Base-by-base conservation (phyloP, 1,140 invertebrate species). In the Pissodes strobi region DNA sequence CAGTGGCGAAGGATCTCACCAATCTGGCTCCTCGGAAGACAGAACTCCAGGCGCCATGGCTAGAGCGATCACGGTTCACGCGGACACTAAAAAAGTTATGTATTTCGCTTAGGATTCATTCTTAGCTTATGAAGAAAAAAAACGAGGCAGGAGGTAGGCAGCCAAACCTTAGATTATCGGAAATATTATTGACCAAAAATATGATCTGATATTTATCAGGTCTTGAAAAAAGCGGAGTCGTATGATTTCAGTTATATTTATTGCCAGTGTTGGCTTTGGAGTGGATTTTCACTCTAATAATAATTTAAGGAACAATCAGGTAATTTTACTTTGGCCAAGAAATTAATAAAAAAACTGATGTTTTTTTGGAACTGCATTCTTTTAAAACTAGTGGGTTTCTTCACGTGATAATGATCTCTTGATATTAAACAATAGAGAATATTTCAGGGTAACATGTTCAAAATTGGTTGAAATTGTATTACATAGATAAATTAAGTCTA, bases 41-140 rank as follows among this genome's bases (percentile, higher is more conserved):
- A 86, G 97, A 69, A 98, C 96, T 49, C 94, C 95, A 17, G 91
- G 93, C 51, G 96, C 95, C 61, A 97, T 99, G 95, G 95, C 95
- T 18, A 85, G 97, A 69, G 97, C 97, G 56, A 97, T 99, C 67
- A 97, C 96, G n/a, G 96, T 99, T 52, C 97, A 99, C 82, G 93
- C 94, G 0, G 95, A 99, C 79, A 98, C 97, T 69, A 96, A 95
- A 81, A 94, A 95, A 83, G 97, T 99, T 76, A 99, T 99, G 96
- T 99, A 99, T 84, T 99, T 98, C 82, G 96, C 96, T 78, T 99
- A 90, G 53, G 17, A 8, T 5, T 2, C 9, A 21, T 39, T 22
- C 12, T 56, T 2, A 15, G 17, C 12, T n/a, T 13, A 21, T 19
- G 5, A 4, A 2, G 9, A 48, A 13, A 48, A 21, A 48, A n/a